Evolutionary conservation across 2,113 vertebrate genomes (phyloP).

Genomic region (Erythrocercus mccallii): DNA sequence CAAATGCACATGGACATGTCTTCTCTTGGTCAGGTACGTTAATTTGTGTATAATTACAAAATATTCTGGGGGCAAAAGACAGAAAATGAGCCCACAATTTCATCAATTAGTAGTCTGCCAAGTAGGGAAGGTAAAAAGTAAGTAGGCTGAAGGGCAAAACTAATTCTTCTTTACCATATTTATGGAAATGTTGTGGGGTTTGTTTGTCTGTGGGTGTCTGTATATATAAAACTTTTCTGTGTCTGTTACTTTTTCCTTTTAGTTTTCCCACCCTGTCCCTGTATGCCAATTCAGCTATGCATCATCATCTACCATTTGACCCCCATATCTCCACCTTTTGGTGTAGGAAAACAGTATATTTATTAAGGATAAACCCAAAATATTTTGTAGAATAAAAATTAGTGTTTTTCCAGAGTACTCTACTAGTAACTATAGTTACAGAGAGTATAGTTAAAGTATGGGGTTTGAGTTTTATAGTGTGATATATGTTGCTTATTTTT

Average conservation of each 20-base stretch:
- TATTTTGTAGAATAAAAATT: neutral
- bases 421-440: neutral
- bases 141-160: neutral
- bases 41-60: neutral
- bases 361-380: neutral
- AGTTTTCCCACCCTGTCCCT: neutral
- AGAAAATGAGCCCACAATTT: neutral
- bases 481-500: neutral
- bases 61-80: neutral
- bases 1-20: slow-evolving; percentile 79
- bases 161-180: neutral
- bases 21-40: slow-evolving; percentile 78
- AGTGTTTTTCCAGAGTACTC: neutral
- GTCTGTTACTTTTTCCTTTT: neutral
- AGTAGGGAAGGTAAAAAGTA: neutral
- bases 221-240: neutral
- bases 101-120: neutral
- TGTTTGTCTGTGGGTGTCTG: neutral
- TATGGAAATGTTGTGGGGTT: neutral
- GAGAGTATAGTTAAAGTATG: neutral
- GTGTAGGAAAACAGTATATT: neutral
- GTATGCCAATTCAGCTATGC: neutral
- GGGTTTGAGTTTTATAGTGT: neutral
- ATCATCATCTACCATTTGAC: neutral
- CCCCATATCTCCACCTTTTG: rapidly evolving